phyloP scores from a whole-genome alignment of 2,797 vertebrate species.

The Acrossocheilus fasciatus region DNA sequence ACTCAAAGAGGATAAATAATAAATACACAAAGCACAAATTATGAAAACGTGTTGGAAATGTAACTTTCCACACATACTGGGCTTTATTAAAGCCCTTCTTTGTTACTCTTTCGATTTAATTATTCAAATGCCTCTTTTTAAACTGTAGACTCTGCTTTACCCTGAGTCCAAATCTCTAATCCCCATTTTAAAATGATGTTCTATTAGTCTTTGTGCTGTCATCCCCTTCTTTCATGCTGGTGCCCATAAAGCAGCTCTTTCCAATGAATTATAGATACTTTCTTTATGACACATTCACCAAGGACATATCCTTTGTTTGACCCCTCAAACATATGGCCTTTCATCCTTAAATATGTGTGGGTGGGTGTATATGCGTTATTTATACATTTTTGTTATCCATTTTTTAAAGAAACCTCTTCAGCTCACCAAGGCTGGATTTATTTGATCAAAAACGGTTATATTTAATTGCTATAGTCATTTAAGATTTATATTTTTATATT shows the following conservation, averaged over 20 bases:
- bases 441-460: not conserved
- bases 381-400: too few relatives aligned
- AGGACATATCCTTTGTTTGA: constrained; percentile 14
- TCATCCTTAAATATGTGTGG: not conserved
- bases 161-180: constrained; percentile 9
- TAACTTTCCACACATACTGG: not conserved
- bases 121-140: constrained; percentile 23
- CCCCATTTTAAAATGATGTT: constrained; percentile 1
- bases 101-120: constrained; percentile 10
- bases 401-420: not conserved
- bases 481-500: not conserved
- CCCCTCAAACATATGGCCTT: not conserved
- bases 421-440: not conserved
- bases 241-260: constrained; percentile 20
- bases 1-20: too few relatives aligned
- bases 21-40: not conserved
- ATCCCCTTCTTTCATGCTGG: constrained; percentile 20
- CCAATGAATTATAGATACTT: constrained; percentile 40
- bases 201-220: constrained; percentile 28
- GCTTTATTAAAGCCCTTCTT: not conserved
- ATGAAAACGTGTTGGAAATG: not conserved
- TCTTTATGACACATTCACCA: constrained; percentile 19
- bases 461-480: not conserved
- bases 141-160: constrained; percentile 14
- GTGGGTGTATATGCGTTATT: not conserved